These are phyloP conservation scores for Semnornis frantzii DNA, from an alignment of 2,113 vertebrate genomes.

Conservation along the genomic window DNA sequence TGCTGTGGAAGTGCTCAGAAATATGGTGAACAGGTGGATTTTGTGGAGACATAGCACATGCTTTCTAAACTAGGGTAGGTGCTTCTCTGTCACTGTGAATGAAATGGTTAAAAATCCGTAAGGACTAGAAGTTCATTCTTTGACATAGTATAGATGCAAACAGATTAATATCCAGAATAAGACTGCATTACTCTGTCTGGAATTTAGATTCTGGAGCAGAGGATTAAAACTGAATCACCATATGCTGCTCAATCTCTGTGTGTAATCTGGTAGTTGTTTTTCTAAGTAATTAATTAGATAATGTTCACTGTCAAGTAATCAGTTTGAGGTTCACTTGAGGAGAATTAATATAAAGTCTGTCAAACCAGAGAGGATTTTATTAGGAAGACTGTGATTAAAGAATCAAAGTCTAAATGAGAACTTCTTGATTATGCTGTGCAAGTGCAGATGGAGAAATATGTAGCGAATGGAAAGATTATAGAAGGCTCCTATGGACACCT, in stretches of 20 bases:
- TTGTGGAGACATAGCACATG: background rate
- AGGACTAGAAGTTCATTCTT: background rate
- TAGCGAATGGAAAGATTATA: background rate
- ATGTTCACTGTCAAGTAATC: conserved; percentile 40
- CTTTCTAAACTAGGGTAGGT: background rate
- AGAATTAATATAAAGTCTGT: conserved; percentile 6
- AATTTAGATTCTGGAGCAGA: conserved; percentile 35
- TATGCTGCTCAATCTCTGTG: conserved; percentile 47
- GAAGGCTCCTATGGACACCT: background rate
- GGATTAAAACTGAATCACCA: conserved; percentile 38
- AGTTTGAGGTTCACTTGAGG: conserved; percentile 20
- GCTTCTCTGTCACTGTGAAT: background rate
- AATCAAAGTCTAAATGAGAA: conserved; percentile 20
- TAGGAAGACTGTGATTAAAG: conserved; percentile 27
- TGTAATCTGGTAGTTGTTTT: conserved; percentile 51
- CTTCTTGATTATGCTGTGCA: conserved; percentile 6
- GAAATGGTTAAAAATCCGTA: background rate
- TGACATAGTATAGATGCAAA: background rate
- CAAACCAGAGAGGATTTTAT: conserved; percentile 38
- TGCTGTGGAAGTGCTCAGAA: background rate
- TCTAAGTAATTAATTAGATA: conserved; percentile 60
- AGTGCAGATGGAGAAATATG: background rate
- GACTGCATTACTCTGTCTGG: background rate
- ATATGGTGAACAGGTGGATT: background rate
- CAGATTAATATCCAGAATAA: conserved; percentile 11